These are phyloP conservation scores for Eulemur albifrons DNA, from an alignment of 2,797 vertebrate species.

Conservation along the genomic window DNA sequence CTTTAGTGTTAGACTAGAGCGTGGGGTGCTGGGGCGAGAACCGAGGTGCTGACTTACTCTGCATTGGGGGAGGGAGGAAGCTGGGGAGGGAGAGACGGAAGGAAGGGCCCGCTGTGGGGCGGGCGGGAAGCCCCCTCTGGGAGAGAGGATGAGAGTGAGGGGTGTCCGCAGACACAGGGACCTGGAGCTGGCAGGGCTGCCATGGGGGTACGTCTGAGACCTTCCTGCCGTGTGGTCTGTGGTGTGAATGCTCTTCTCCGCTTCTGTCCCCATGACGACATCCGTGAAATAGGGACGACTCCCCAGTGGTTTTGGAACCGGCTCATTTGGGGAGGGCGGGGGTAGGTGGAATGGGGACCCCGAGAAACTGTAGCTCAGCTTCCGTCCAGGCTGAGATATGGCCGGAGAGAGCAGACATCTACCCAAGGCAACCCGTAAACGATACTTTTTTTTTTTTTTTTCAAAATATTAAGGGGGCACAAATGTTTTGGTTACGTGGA, in stretches of 20 bases:
- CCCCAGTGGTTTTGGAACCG: background rate
- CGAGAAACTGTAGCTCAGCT: too few relatives aligned
- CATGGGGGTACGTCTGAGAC: background rate
- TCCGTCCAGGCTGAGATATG: background rate
- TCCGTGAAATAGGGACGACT: background rate
- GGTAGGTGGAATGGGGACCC: rapidly evolving
- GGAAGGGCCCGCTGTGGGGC: background rate
- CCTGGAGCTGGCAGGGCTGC: too few relatives aligned
- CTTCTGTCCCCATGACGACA: background rate
- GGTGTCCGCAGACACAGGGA: rapidly evolving
- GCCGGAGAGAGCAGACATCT: too few relatives aligned
- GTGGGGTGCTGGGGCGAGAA: background rate
- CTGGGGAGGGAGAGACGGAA: too few relatives aligned
- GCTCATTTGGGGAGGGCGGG: rapidly evolving
- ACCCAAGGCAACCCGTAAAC: background rate
- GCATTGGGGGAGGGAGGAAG: background rate
- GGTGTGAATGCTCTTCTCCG: rapidly evolving
- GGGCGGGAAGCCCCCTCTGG: too few relatives aligned
- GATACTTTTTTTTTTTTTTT: background rate
- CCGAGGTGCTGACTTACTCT: background rate
- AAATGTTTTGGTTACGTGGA: background rate
- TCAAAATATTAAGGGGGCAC: background rate
- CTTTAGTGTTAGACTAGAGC: too few relatives aligned
- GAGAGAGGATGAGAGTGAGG: background rate
- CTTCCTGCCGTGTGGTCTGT: background rate